These are phyloP conservation scores for Sebastes iracundus DNA, from an alignment of 2,797 vertebrate genomes.

Conservation along the genomic window DNA sequence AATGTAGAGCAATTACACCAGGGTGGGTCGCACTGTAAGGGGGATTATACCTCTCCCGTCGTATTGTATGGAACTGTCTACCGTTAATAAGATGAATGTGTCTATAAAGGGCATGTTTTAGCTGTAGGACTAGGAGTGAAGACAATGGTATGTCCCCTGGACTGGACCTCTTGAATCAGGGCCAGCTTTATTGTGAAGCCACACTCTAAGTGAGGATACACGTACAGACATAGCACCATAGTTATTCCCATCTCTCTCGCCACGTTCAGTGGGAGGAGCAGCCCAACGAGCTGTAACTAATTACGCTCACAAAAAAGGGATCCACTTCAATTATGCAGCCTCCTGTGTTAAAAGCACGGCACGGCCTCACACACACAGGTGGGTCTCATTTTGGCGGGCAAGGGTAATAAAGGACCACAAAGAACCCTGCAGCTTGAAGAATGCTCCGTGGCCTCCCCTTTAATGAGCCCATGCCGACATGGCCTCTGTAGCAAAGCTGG, in stretches of 20 bases:
- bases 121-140: background rate
- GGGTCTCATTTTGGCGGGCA: slow-evolving; percentile 78
- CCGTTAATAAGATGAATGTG: slow-evolving; percentile 53
- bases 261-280: slow-evolving; percentile 60
- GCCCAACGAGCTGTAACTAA: slow-evolving; percentile 78
- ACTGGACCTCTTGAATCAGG: slow-evolving; percentile 16
- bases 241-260: slow-evolving; percentile 31
- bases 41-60: slow-evolving; percentile 51
- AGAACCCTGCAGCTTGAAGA: slow-evolving; percentile 76
- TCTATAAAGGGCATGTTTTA: slow-evolving; percentile 27
- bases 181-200: slow-evolving; percentile 34
- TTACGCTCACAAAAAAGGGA: slow-evolving; percentile 63
- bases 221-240: background rate
- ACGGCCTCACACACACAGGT: slow-evolving; percentile 66
- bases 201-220: slow-evolving; percentile 14
- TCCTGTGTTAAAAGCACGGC: slow-evolving; percentile 50
- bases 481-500: slow-evolving; percentile 56
- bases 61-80: slow-evolving; percentile 56
- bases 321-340: slow-evolving; percentile 73
- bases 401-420: slow-evolving; percentile 79
- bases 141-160: slow-evolving; percentile 16
- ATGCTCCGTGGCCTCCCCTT: slow-evolving; percentile 73
- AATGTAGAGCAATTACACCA: slow-evolving; percentile 72
- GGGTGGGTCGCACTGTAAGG: slow-evolving; percentile 62
- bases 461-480: slow-evolving; percentile 75